phyloP scores from a whole-genome alignment of 1,140 invertebrate species.

The Ctenoplectra terminalis region DNA sequence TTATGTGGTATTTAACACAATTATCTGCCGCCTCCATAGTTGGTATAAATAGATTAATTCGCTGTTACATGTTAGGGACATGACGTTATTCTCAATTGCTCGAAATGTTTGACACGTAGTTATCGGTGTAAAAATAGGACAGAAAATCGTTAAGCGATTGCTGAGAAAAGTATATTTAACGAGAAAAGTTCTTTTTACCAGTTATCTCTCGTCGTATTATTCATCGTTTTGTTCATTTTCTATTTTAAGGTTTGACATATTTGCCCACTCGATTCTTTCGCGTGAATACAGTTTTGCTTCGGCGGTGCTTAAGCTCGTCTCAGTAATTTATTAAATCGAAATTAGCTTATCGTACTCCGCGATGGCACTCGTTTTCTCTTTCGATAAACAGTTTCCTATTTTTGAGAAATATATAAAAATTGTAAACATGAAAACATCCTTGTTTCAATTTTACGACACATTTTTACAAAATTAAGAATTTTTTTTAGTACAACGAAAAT shows the following conservation, averaged over 20 bases:
- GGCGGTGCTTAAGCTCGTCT: neutral
- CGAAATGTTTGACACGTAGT: neutral
- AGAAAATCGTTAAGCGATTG: too few relatives aligned
- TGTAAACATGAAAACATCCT: too few relatives aligned
- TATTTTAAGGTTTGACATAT: neutral
- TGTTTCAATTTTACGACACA: too few relatives aligned
- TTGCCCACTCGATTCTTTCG: neutral
- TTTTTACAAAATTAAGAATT: too few relatives aligned
- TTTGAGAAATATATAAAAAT: too few relatives aligned
- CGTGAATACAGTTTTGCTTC: neutral
- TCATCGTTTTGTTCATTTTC: neutral
- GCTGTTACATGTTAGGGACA: neutral
- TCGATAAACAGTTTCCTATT: too few relatives aligned
- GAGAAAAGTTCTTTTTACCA: neutral
- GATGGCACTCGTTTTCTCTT: too few relatives aligned
- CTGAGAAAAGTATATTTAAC: neutral
- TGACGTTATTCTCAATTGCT: neutral
- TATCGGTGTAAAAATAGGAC: neutral
- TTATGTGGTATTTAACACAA: conserved; percentile 47
- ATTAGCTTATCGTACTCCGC: neutral
- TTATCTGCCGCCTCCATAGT: conserved; percentile 23
- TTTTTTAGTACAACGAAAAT: too few relatives aligned
- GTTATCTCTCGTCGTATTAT: neutral
- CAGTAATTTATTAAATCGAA: neutral
- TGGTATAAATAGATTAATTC: conserved; percentile 44